A percentile compares a stretch with the other conserved stretches of the same genome.
Evolutionary conservation across 2,797 vertebrate genomes (phyloP).

Genomic region (Pagetopsis macropterus): DNA sequence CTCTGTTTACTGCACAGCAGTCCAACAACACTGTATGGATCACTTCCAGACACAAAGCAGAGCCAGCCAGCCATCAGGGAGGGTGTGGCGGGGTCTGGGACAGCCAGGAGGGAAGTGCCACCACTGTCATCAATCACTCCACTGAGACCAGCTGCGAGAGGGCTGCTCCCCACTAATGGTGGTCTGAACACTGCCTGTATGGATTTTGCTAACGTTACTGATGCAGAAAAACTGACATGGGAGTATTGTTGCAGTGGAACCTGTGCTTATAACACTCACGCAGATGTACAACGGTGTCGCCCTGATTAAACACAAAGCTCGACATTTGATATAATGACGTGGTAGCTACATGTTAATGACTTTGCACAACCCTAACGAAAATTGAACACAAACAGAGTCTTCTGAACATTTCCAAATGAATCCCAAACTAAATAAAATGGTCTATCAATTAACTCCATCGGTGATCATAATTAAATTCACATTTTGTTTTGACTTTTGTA

Average conservation of each 20-base stretch:
- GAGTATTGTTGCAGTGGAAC: not conserved
- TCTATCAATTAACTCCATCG: not conserved
- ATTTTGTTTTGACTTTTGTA: slow-evolving; percentile 17
- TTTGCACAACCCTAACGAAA: not conserved
- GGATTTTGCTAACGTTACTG: not conserved
- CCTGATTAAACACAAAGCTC: not conserved
- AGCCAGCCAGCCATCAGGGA: slow-evolving; percentile 57
- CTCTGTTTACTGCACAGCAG: slow-evolving; percentile 46
- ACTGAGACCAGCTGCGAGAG: slow-evolving; percentile 36
- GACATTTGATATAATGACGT: not conserved
- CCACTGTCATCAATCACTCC: slow-evolving; percentile 43
- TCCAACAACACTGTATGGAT: slow-evolving; percentile 18
- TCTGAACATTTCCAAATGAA: not conserved
- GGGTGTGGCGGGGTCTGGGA: slow-evolving; percentile 75
- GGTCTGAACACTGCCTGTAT: slow-evolving; percentile 12
- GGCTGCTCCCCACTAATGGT: not conserved
- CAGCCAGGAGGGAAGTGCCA: slow-evolving; percentile 58
- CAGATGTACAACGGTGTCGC: not conserved
- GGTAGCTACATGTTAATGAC: slow-evolving; percentile 2
- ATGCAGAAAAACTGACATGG: not conserved
- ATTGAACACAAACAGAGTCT: not conserved
- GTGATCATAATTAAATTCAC: not conserved
- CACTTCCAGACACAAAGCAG: slow-evolving; percentile 67
- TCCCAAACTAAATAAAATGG: not conserved
- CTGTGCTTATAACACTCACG: not conserved